These are phyloP conservation scores for Glossophaga mutica DNA, from an alignment of 2,797 vertebrate species.

Conservation along the genomic window DNA sequence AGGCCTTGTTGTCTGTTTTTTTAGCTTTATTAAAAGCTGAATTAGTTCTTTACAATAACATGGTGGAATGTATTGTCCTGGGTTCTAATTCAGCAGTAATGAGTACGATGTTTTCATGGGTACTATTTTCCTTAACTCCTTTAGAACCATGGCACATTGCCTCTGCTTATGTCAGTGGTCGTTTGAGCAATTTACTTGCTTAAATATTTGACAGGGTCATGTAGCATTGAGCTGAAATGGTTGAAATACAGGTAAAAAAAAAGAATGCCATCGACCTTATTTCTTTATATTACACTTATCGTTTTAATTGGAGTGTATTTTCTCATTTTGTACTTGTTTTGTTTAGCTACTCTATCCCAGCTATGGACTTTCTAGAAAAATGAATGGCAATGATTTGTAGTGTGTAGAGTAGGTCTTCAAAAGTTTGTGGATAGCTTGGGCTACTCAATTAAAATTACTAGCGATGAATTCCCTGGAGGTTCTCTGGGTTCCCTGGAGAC, in stretches of 20 bases:
- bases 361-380: slow-evolving; percentile 17
- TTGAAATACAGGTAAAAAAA: slow-evolving; percentile 17
- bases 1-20: neutral
- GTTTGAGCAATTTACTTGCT: slow-evolving; percentile 47
- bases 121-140: neutral
- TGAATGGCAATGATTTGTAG: neutral
- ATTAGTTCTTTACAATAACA: neutral
- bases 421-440: neutral
- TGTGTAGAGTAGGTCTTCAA: neutral
- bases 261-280: neutral
- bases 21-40: neutral
- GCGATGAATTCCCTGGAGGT: no score
- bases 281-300: neutral
- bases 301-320: neutral
- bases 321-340: neutral
- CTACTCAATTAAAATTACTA: neutral
- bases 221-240: slow-evolving; percentile 35
- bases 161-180: slow-evolving; percentile 14
- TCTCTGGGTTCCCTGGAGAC: neutral
- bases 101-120: neutral
- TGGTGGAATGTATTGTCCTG: neutral
- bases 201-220: neutral
- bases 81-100: slow-evolving; percentile 21
- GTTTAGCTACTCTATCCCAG: neutral
- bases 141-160: neutral